Percentiles rank a stretch among this genome's conserved stretches.
Evolutionary conservation across 1,140 invertebrate genomes (phyloP).

Genomic region (Anadara kagoshimensis): DNA sequence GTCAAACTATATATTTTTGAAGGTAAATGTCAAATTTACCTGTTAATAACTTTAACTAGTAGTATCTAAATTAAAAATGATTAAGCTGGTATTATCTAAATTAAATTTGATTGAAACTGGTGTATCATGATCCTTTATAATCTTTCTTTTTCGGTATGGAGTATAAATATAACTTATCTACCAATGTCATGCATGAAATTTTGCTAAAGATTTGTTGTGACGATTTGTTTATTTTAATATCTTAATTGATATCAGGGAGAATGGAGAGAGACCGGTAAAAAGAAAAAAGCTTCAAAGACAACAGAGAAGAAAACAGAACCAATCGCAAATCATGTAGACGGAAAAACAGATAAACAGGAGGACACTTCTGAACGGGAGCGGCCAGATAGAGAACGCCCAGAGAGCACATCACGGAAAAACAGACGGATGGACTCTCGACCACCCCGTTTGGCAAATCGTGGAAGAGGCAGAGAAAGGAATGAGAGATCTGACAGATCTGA

Average conservation of each 20-base stretch:
- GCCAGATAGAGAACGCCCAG: constrained; percentile 59
- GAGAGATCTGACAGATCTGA: constrained; percentile 60
- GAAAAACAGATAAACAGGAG: constrained; percentile 52
- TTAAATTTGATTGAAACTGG: too few relatives aligned
- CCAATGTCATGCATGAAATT: too few relatives aligned
- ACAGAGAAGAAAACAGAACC: constrained; percentile 37
- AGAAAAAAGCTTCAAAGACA: constrained; percentile 79
- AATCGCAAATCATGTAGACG: constrained; percentile 47
- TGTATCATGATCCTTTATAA: too few relatives aligned
- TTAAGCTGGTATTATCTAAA: too few relatives aligned
- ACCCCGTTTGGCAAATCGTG: constrained; percentile 54
- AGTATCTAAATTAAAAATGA: too few relatives aligned
- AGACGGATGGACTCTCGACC: constrained; percentile 55
- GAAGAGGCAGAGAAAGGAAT: constrained; percentile 56
- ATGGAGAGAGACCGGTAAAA: constrained; percentile 87
- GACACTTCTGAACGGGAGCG: constrained; percentile 43
- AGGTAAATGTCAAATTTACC: too few relatives aligned
- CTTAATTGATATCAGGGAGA: constrained; percentile 75
- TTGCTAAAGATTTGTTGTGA: too few relatives aligned
- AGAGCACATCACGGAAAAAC: constrained; percentile 43
- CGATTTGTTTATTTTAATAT: neutral
- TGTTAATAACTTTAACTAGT: too few relatives aligned
- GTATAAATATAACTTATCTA: too few relatives aligned
- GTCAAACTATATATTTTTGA: too few relatives aligned
- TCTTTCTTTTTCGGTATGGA: too few relatives aligned